These are phyloP conservation scores for Eriocheir sinensis DNA, from an alignment of 1,140 invertebrate species.

Conservation along the genomic window DNA sequence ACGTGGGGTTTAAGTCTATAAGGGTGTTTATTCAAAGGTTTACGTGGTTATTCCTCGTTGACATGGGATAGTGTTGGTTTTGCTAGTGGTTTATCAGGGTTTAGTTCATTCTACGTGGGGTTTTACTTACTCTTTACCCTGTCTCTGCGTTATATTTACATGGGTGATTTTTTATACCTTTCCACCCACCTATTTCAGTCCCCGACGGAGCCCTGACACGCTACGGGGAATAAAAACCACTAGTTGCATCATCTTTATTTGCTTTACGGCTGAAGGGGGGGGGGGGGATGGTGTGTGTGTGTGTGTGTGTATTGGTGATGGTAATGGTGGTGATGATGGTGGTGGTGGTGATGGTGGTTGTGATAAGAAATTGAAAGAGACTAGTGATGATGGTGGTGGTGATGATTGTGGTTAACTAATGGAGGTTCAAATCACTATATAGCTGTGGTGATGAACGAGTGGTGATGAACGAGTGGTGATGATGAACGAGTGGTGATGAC, in stretches of 20 bases:
- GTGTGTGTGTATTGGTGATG: background rate
- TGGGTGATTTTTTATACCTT: too few species aligned
- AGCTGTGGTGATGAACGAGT: background rate
- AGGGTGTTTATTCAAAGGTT: too few species aligned
- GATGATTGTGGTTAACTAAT: background rate
- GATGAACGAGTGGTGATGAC: background rate
- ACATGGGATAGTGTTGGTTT: too few species aligned
- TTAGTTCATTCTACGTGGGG: too few species aligned
- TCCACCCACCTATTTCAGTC: background rate
- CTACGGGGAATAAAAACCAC: background rate
- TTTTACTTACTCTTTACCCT: background rate
- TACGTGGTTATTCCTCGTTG: too few species aligned
- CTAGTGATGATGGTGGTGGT: background rate
- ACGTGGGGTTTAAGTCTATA: too few species aligned
- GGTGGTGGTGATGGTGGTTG: background rate
- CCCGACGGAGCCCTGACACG: background rate
- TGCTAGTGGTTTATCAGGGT: too few species aligned
- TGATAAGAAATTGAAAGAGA: too few species aligned
- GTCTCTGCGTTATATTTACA: too few species aligned
- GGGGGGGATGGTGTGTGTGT: background rate
- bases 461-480: background rate
- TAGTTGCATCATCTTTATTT: background rate
- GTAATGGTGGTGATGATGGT: conserved; percentile 24
- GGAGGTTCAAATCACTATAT: too few species aligned
- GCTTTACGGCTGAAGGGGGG: too few species aligned